Evolutionary conservation across 2,113 vertebrate genomes (phyloP).

Genomic region (Procavia capensis): DNA sequence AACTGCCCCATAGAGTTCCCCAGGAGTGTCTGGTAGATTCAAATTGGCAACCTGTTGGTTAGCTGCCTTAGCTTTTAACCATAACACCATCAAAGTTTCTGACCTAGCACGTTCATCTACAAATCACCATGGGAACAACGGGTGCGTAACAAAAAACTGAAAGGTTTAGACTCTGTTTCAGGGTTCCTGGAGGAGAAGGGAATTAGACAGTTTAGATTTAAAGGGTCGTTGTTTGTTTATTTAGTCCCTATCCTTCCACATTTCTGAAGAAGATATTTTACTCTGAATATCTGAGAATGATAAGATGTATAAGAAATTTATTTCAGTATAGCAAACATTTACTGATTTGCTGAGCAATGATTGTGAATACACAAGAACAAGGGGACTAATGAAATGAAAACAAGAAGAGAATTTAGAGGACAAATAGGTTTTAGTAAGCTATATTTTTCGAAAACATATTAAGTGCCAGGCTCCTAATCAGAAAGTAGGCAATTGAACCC

Average conservation of each 20-base stretch:
- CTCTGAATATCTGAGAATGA: background rate
- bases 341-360: conserved; percentile 17
- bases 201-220: background rate
- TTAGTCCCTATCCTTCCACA: too few species aligned
- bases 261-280: background rate
- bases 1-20: too few species aligned
- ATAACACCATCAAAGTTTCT: too few species aligned
- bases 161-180: background rate
- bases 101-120: background rate
- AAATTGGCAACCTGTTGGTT: too few species aligned
- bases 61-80: too few species aligned
- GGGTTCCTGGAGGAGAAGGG: too few species aligned
- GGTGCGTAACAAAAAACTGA: background rate
- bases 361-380: background rate
- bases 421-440: background rate
- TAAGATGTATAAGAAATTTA: background rate
- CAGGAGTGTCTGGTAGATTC: too few species aligned
- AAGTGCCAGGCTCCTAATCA: too few species aligned
- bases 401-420: background rate
- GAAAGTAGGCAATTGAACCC: too few species aligned
- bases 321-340: background rate
- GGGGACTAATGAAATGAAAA: background rate
- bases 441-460: background rate
- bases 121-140: background rate
- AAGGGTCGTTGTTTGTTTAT: background rate